A percentile compares a stretch with the other conserved stretches of the same genome.
phyloP scores from a whole-genome alignment of 1,140 invertebrate species.

The Rhizoglyphus robini region DNA sequence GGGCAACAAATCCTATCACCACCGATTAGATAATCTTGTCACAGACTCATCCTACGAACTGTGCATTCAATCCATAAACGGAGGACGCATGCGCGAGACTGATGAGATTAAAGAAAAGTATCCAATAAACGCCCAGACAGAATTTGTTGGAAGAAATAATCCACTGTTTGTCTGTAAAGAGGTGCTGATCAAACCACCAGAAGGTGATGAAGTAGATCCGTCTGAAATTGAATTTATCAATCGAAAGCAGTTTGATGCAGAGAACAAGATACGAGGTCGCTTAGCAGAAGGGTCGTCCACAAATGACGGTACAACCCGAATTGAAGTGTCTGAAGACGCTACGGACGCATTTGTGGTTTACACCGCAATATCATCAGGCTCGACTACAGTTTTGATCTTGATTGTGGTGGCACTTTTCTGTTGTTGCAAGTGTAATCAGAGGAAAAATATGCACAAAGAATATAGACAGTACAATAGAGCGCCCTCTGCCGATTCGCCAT shows the following conservation, averaged over 20 bases:
- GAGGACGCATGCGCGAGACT: neutral
- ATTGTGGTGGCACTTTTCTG: neutral
- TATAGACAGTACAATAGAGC: neutral
- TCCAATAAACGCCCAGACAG: neutral
- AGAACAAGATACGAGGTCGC: neutral
- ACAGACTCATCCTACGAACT: neutral
- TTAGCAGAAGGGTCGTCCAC: neutral
- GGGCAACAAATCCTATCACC: neutral
- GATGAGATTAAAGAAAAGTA: neutral
- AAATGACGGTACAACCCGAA: neutral
- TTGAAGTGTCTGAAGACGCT: neutral
- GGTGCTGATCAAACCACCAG: neutral
- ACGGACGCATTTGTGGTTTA: slow-evolving; percentile 7
- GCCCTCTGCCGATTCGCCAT: neutral
- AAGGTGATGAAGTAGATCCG: neutral
- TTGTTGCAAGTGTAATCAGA: neutral
- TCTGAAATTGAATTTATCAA: neutral
- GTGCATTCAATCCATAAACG: slow-evolving; percentile 7
- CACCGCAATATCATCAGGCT: neutral
- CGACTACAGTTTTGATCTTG: slow-evolving; percentile 2
- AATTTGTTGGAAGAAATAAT: neutral
- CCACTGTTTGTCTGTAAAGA: slow-evolving; percentile 9
- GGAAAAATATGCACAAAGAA: neutral
- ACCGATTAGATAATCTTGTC: neutral
- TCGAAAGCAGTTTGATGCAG: neutral